A percentile compares a stretch with the other conserved stretches of the same genome.
Conservation (phyloP, 2,888 invertebrate genomes). For the Alviniconcha strummeri region DNA sequence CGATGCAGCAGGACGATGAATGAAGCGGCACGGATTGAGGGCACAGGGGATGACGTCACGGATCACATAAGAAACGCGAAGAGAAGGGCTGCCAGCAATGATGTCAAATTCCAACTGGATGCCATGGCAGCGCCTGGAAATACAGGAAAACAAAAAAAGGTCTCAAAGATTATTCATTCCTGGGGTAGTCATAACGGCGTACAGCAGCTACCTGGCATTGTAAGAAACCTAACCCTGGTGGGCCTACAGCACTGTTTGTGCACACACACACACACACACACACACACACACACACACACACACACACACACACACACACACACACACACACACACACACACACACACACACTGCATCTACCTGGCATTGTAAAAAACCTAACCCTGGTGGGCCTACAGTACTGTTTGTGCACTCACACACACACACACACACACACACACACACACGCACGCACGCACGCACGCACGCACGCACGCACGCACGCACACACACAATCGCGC, state of each 20-base stretch:
- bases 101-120: background rate
- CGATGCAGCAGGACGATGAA: no score
- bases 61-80: background rate
- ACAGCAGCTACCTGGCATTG: no score
- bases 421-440: constrained; percentile 20
- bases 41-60: background rate
- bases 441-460: background rate
- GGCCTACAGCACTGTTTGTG: background rate
- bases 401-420: background rate
- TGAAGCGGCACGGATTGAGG: background rate
- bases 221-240: no score
- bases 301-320: background rate
- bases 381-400: no score
- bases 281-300: constrained; percentile 22
- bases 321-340: background rate
- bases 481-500: background rate
- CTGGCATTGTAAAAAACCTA: background rate
- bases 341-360: background rate
- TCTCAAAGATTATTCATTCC: background rate
- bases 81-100: background rate
- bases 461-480: background rate
- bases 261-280: constrained; percentile 18
- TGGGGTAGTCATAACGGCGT: no score
- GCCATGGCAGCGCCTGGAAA: background rate
- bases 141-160: background rate